phyloP scores from a whole-genome alignment of 2,113 vertebrate species.

The Vicugna pacos region DNA sequence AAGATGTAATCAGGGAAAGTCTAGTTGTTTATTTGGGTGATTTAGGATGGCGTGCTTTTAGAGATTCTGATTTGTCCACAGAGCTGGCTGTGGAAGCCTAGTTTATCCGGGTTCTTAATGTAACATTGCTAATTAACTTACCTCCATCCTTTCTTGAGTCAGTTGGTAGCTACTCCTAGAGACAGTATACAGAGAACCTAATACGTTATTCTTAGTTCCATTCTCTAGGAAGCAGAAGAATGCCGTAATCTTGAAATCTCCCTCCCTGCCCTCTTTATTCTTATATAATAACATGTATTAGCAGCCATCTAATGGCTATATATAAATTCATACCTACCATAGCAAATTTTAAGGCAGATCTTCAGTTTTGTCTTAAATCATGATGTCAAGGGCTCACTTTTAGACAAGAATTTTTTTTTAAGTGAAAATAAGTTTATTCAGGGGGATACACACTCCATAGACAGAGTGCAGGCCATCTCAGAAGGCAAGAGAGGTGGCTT shows the following conservation, averaged over 20 bases:
- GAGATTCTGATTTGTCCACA: slow-evolving; percentile 9
- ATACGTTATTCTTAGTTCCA: not conserved
- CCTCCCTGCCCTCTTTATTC: not conserved
- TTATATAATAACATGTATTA: not conserved
- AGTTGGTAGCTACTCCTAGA: not conserved
- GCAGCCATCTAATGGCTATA: not conserved
- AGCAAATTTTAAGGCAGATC: not conserved
- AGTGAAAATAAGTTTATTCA: no score
- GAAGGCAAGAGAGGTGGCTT: no score
- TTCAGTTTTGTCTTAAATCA: not conserved
- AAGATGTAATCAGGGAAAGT: slow-evolving; percentile 10
- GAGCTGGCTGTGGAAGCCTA: not conserved
- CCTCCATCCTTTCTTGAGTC: not conserved
- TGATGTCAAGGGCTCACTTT: not conserved
- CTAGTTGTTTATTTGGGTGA: slow-evolving; percentile 29
- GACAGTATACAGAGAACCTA: not conserved
- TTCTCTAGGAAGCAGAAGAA: slow-evolving; percentile 30
- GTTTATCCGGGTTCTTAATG: not conserved
- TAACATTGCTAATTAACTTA: not conserved
- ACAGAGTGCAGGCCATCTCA: no score
- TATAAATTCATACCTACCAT: not conserved
- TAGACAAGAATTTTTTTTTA: not conserved
- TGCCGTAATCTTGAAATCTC: not conserved
- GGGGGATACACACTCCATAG: no score
- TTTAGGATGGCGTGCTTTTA: not conserved